Base-by-base conservation (phyloP, 2,888 invertebrate genomes). In the Synergus itoensis region DNA sequence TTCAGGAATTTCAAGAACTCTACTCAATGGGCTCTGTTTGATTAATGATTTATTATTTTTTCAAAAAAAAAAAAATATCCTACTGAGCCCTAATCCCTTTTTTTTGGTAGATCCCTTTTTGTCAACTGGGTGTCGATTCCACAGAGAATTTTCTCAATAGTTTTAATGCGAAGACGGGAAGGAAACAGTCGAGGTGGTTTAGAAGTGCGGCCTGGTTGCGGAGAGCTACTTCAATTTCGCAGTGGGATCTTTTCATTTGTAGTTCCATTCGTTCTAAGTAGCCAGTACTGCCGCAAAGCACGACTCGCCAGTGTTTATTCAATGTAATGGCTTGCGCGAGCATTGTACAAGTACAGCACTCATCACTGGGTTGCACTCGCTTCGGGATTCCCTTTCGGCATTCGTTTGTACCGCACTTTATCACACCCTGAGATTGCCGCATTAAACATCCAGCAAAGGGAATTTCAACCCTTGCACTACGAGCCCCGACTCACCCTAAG, bases 391-490 rank as follows among this genome's bases (percentile, higher is more conserved):
- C 86, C 91, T 92, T 92, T 92, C 89, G 88, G 87, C 87, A 85
- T 87, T 88, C 88, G 89, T 90, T 90, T 90, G 89, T 86, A 78
- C 84, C 86, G 86, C 89, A 89, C 90, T 91, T 92, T 92, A 92
- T 92, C 91, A 91, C 92, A 90, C 92, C 91, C 90, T 87, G 85
- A 90, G 91, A 91, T 92, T 91, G 92, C 89, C 87, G 87, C 91
- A 92, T 92, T 92, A 92, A 92, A 90, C 91, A 90, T 92, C 90
- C 90, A 91, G 90, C 90, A 92, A 91, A 91, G 91, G 86, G 91
- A 90, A 90, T 90, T 86, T 86, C 86, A 84, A 87, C 88, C 87
- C 88, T 87, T 77, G 69, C 83, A 81, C 75, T 45, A 65, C 77
- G 78, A 64, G 28, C 75, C 53, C n/a, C 48, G 28, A 73, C 53